Evolutionary conservation across 2,113 vertebrate genomes (phyloP), one percentile per base, ranked within the genome.

Genomic region (Capreolus pygargus): DNA sequence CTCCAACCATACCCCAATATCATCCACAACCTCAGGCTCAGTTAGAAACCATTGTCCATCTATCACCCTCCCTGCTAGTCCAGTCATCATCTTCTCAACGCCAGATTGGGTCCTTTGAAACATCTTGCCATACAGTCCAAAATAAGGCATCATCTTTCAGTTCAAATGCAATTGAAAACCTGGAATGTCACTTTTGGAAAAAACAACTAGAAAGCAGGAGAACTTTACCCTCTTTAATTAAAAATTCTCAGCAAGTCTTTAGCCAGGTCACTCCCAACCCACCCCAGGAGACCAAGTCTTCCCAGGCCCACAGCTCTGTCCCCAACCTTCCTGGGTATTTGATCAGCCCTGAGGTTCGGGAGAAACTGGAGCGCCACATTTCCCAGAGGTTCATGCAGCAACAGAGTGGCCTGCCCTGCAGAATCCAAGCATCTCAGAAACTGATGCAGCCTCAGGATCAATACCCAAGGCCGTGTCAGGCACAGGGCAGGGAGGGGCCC

Each of bases 51-150:
- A 45, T 3, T 76, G 13, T 8, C 74, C 74, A 45, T 15, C 23
- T 43, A 5, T 67, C 25, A 45, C 3, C 23, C 39, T 45, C 12
- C 15, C 23, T 0, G 3, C 23, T 25, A 45, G 36, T 76, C 74
- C 12, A 45, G 33, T 39, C 28, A 45, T 36, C 30, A 19, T 55
- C 45, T 39, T 70, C 21, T 25, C 9, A 21, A 27, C 1, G 14
- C 21, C 39, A 58, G 7, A 13, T 3, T 13, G 9, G 64, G 2
- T 25, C 52, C 45, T 23, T 28, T 67, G 10, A 86, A 11, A 82
- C 60, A 11, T 5, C n/a, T 13, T 25, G 7, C 1, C 28, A 14
- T 84, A 33, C 1, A 3, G 1, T 16, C 1, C 28, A 55, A 1
- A 3, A 14, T 6, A 16, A 39, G 7, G 27, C 4, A 28, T 19